Conservation (phyloP, 30 jellyfish, hydroid and myxozoan genomes). For the Calvadosia cruxmelitensis region DNA sequence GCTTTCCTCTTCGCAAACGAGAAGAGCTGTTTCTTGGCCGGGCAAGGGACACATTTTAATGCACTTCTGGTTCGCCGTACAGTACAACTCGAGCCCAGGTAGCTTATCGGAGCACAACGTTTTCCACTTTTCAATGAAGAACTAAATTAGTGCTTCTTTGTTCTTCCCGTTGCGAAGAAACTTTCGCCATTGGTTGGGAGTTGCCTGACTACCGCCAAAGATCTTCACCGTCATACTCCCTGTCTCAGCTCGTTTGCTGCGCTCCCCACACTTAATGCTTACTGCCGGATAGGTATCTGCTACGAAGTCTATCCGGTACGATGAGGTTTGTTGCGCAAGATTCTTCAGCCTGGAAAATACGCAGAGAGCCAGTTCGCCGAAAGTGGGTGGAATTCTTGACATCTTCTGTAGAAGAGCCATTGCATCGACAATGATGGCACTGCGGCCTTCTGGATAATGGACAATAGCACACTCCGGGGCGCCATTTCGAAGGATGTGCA, state of each 20-base stretch:
- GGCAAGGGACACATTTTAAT: no score
- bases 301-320: conserved; percentile 25
- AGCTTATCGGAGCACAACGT: no score
- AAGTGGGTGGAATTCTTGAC: conserved; percentile 11
- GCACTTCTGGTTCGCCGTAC: no score
- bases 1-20: no score
- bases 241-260: conserved; percentile 19
- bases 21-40: no score
- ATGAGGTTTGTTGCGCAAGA: background rate
- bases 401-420: conserved; percentile 39
- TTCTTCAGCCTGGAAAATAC: conserved; percentile 6
- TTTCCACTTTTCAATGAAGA: no score
- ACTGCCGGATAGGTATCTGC: conserved; percentile 29
- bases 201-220: conserved; percentile 7
- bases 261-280: conserved; percentile 24
- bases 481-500: background rate
- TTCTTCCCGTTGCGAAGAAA: conserved; percentile 16
- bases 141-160: conserved; percentile 18
- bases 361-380: conserved; percentile 22
- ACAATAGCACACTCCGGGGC: background rate
- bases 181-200: conserved; percentile 22
- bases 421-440: conserved; percentile 29
- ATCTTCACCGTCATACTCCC: conserved; percentile 15
- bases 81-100: no score
- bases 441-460: background rate